Evolutionary conservation across 2,888 invertebrate species (phyloP), one percentile per base, ranked within the genome.

Genomic region (Rhodophaea formosa): DNA sequence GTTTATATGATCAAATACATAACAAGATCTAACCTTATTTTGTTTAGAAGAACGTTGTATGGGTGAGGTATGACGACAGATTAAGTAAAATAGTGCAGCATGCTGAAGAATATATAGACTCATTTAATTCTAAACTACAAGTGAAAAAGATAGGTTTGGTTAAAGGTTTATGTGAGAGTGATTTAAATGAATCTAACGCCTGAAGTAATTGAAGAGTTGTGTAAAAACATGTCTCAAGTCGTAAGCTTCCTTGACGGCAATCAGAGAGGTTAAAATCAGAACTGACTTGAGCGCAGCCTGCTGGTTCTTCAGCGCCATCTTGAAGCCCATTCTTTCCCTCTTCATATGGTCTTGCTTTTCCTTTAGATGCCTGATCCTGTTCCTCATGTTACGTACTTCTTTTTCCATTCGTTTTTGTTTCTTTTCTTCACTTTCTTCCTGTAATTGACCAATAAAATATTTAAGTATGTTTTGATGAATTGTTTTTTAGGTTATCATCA

Each of bases 281-380:
- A 78, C 81, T 79, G 59, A 94, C 94, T 94, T 95, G 56, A 96
- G 92, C 56, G 95, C 93, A 8, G 93, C 92, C 70, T 96, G 96
- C 79, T 96, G 95, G 74, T 96, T 96, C 74, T 96, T 96, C 77
- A 97, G 94, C 58, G 96, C 94, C 76, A 95, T 95, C 71, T 96
- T 96, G 57, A 96, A 92, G 12, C 93, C 95, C 73, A 94, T 92
- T 62, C 97, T 91, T 74, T 97, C 97, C 75, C 94, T 95, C 74
- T 95, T 95, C 69, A 97, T 96, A 62, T 95, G 95, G 86, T 89
- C 96, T 93, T 73, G 96, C 82, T 89, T 96, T 93, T 80, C 96
- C 84, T 81, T 95, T 92, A 73, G 92, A 86, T 81, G 95, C 88
- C 84, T 93, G 90, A 74, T 94, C 92, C 84, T 96, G 93, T 79